These are phyloP conservation scores for Phylloscopus collybita DNA, from an alignment of 2,797 vertebrate species.

Conservation along the genomic window DNA sequence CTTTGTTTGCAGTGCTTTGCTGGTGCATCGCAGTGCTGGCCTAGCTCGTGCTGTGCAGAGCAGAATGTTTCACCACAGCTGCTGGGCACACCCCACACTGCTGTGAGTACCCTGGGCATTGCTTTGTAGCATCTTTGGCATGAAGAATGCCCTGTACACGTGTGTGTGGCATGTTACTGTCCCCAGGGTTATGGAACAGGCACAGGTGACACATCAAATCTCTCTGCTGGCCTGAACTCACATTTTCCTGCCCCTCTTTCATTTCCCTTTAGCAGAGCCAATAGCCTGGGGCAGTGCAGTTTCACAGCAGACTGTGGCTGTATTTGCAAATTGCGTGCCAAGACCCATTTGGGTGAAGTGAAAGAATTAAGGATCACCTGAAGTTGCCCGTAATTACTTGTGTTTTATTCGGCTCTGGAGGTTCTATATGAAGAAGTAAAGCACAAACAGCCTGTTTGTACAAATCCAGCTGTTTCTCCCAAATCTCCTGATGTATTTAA, in stretches of 20 bases:
- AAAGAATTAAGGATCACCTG: not conserved
- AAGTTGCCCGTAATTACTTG: not conserved
- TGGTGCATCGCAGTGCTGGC: not conserved
- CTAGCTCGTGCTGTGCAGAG: not conserved
- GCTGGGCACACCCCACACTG: not conserved
- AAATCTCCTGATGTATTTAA: not conserved
- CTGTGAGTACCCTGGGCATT: not conserved
- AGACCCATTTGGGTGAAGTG: not conserved
- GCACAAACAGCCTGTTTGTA: not conserved
- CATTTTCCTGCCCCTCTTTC: not conserved
- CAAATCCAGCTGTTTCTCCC: not conserved
- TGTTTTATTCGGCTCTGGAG: not conserved
- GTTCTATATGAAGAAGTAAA: not conserved
- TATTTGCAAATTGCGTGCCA: not conserved
- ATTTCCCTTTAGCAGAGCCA: not conserved
- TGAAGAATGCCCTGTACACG: fast-evolving
- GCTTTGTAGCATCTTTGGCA: not conserved
- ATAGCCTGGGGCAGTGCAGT: not conserved
- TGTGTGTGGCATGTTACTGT: no score
- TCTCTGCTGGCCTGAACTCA: not conserved
- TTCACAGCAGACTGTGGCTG: not conserved
- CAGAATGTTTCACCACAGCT: not conserved
- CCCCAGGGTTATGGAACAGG: not conserved
- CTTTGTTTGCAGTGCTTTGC: not conserved
- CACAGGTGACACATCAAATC: not conserved